Evolutionary conservation across 2,113 vertebrate genomes (phyloP).

Genomic region (Microcebus griseorufus): DNA sequence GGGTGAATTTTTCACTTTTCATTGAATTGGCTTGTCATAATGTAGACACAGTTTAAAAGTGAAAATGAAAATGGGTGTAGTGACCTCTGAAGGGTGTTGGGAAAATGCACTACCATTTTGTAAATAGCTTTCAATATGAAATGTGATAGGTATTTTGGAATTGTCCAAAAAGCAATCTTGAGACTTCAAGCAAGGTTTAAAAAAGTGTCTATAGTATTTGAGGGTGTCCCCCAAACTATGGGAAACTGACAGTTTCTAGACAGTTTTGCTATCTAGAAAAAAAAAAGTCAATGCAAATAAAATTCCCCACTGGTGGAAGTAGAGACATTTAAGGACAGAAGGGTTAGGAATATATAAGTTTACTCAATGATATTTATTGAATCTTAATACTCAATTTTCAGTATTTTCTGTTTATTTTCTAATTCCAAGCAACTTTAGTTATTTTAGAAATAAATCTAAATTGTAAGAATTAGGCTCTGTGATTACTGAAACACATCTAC

Average conservation of each 20-base stretch:
- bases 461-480: not conserved
- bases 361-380: not conserved
- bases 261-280: constrained; percentile 19
- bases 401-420: not conserved
- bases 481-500: not conserved
- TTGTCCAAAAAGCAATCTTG: constrained; percentile 76
- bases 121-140: constrained; percentile 74
- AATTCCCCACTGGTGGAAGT: not conserved
- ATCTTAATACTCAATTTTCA: not conserved
- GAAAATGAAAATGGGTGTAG: constrained; percentile 54
- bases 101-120: constrained; percentile 65
- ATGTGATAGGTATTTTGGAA: constrained; percentile 71
- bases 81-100: constrained; percentile 57
- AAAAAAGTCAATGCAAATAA: not conserved
- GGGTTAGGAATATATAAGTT: not conserved
- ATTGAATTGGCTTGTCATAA: constrained; percentile 5
- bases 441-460: not conserved
- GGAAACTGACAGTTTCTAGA: constrained; percentile 46
- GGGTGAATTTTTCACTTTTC: constrained; percentile 41
- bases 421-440: not conserved
- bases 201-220: constrained; percentile 55
- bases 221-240: not conserved
- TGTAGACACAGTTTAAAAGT: constrained; percentile 47
- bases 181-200: constrained; percentile 67
- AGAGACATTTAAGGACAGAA: constrained; percentile 19